Evolutionary conservation across 2,797 vertebrate genomes (phyloP).

Genomic region (Pteropus rufus): DNA sequence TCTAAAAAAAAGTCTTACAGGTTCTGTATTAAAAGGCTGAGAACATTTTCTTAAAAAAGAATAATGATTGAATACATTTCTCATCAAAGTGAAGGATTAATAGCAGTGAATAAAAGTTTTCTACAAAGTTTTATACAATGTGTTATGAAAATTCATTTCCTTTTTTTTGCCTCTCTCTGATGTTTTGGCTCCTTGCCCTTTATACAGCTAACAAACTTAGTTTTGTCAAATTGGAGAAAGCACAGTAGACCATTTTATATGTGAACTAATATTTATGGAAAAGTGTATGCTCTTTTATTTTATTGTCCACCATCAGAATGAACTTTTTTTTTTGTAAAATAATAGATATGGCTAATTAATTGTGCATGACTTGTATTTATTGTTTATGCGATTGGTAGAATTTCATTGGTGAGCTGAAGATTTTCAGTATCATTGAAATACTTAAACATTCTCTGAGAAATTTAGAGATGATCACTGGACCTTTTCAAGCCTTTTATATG

Average conservation of each 20-base stretch:
- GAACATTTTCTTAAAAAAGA: constrained; percentile 61
- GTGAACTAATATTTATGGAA: constrained; percentile 8
- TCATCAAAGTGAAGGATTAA: constrained; percentile 69
- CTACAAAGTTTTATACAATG: constrained; percentile 52
- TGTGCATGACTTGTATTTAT: not conserved
- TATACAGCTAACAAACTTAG: not conserved
- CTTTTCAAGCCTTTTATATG: not conserved
- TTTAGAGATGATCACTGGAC: not conserved
- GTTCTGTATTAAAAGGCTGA: constrained; percentile 31
- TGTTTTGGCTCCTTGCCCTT: constrained; percentile 5
- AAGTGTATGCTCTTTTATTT: not conserved
- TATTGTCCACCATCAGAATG: not conserved
- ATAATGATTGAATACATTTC: constrained; percentile 62
- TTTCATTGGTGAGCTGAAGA: not conserved
- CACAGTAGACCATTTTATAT: not conserved
- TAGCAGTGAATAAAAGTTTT: constrained; percentile 50
- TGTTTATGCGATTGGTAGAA: not conserved
- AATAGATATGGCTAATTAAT: not conserved
- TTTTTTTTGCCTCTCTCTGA: not conserved
- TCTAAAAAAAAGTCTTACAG: constrained; percentile 44
- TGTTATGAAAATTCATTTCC: constrained; percentile 33
- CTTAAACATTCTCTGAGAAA: not conserved
- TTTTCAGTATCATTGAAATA: not conserved
- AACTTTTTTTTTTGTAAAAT: not conserved
- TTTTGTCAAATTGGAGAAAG: not conserved